phyloP scores from a whole-genome alignment of 2,797 vertebrate genomes.

The Sebastes itinus region DNA sequence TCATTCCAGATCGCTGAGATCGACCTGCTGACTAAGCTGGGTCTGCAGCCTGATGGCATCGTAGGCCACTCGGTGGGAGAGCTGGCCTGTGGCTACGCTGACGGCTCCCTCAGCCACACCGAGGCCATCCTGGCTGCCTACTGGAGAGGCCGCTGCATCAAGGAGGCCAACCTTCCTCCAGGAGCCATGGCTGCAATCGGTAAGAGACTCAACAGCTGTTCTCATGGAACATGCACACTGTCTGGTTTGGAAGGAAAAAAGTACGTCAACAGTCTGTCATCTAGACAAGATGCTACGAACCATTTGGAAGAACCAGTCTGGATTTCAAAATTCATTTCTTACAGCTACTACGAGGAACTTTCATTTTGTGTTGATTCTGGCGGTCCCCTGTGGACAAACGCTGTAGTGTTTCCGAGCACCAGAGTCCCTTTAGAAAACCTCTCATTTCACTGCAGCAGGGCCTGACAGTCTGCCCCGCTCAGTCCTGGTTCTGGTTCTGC shows the following conservation, averaged over 20 bases:
- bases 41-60: constrained; percentile 92
- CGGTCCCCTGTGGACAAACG: too few relatives aligned
- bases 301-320: too few relatives aligned
- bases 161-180: constrained; percentile 89
- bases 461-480: too few relatives aligned
- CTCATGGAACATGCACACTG: not conserved
- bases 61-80: constrained; percentile 96
- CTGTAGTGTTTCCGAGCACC: too few relatives aligned
- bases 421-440: too few relatives aligned
- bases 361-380: too few relatives aligned
- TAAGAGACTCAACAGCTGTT: constrained; percentile 67
- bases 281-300: too few relatives aligned
- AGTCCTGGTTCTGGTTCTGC: too few relatives aligned
- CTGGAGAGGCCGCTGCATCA: constrained; percentile 94
- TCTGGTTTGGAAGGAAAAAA: not conserved
- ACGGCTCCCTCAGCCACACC: constrained; percentile 88
- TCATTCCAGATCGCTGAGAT: constrained; percentile 90
- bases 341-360: too few relatives aligned
- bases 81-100: constrained; percentile 94
- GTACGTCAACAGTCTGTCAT: not conserved
- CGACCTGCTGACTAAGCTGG: constrained; percentile 88
- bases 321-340: too few relatives aligned
- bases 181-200: constrained; percentile 98
- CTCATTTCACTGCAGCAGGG: too few relatives aligned
- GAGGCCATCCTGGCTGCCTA: constrained; percentile 92